phyloP scores from a whole-genome alignment of 2,888 invertebrate species.

The Linyphia triangularis region DNA sequence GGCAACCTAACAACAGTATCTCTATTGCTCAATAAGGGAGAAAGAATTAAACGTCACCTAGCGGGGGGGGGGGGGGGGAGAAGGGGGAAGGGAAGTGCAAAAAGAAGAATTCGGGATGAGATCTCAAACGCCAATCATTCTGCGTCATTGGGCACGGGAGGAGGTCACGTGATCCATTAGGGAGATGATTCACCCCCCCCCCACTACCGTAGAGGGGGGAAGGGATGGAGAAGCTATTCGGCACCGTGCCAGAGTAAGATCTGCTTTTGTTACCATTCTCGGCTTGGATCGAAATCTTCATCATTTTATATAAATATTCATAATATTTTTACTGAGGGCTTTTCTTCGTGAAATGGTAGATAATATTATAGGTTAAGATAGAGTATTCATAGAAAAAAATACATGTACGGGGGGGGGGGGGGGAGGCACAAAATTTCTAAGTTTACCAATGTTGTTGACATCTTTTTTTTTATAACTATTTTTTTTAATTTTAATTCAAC shows the following conservation, averaged over 20 bases:
- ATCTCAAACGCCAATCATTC: constrained; percentile 71
- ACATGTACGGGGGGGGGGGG: no score
- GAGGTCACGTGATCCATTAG: constrained; percentile 72
- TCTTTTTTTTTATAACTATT: no score
- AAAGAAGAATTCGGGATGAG: not conserved
- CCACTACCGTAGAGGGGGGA: constrained; percentile 6
- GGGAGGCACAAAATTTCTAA: no score
- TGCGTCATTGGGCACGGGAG: constrained; percentile 71
- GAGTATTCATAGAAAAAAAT: no score
- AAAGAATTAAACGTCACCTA: constrained; percentile 53
- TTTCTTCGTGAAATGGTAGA: no score
- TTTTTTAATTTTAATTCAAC: no score
- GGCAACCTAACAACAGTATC: not conserved
- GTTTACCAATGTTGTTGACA: no score
- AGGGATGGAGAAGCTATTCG: constrained; percentile 1
- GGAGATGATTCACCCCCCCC: constrained; percentile 36
- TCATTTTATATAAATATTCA: not conserved
- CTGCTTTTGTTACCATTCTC: not conserved
- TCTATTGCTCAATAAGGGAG: not conserved
- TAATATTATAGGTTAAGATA: no score
- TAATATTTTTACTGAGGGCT: not conserved
- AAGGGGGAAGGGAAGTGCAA: not conserved
- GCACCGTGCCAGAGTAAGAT: constrained; percentile 46
- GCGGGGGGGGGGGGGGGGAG: not conserved
- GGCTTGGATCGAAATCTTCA: not conserved